These are phyloP conservation scores for Sebastes taczanowskii DNA, from an alignment of 2,797 vertebrate species.

Conservation along the genomic window DNA sequence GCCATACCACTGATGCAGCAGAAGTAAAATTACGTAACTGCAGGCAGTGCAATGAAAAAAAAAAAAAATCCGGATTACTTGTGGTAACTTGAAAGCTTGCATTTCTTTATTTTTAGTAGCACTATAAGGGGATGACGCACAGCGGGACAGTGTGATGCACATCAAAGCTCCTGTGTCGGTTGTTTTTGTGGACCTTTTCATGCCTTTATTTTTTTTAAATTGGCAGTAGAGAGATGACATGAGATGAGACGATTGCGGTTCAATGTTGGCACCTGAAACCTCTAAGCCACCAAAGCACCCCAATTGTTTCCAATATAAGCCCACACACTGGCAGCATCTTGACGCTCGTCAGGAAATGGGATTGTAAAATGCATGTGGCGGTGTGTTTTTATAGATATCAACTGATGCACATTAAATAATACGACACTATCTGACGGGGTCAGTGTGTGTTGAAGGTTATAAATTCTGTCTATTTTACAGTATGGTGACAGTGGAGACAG, in stretches of 20 bases:
- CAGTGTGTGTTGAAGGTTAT: neutral
- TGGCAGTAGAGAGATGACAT: neutral
- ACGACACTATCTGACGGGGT: neutral
- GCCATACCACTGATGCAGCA: neutral
- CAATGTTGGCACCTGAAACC: neutral
- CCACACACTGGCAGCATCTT: neutral
- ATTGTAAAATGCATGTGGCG: neutral
- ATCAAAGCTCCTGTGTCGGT: neutral
- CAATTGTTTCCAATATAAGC: neutral
- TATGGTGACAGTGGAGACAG: neutral
- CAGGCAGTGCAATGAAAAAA: neutral
- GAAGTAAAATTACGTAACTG: constrained; percentile 8
- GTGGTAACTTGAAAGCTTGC: neutral
- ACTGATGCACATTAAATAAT: neutral
- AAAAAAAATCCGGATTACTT: neutral
- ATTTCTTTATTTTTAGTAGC: neutral
- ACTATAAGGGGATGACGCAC: neutral
- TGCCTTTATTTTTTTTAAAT: fast-evolving
- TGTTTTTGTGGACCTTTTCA: neutral
- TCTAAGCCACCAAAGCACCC: neutral
- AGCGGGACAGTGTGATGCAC: neutral
- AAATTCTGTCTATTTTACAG: neutral
- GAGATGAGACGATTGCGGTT: neutral
- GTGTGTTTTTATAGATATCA: neutral
- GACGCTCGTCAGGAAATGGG: neutral